These are phyloP conservation scores for Standfussiana lucernea DNA, from an alignment of 2,888 invertebrate species.

Conservation along the genomic window DNA sequence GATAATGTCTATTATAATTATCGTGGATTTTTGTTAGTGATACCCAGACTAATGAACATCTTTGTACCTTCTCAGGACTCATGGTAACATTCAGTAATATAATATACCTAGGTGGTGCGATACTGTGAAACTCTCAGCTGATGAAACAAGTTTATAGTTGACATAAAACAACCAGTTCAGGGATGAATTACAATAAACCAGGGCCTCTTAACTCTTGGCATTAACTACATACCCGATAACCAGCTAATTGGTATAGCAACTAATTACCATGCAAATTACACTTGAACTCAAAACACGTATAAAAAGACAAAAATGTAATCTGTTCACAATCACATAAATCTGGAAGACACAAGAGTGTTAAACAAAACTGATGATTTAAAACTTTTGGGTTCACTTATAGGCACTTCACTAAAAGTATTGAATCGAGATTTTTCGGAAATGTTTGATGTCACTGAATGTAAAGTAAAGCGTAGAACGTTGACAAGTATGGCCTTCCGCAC, in stretches of 20 bases:
- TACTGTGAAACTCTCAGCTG: constrained; percentile 36
- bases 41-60: constrained; percentile 25
- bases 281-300: constrained; percentile 70
- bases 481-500: constrained; percentile 81
- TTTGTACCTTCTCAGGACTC: constrained; percentile 18
- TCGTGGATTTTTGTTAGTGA: constrained; percentile 56
- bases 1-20: no score
- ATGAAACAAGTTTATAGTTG: constrained; percentile 21
- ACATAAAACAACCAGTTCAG: constrained; percentile 7
- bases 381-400: constrained; percentile 17
- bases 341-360: constrained; percentile 13
- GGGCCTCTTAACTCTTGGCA: constrained; percentile 76
- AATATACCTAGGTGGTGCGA: constrained; percentile 15
- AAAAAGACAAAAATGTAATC: constrained; percentile 59
- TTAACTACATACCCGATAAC: constrained; percentile 79
- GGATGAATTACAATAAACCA: constrained; percentile 9
- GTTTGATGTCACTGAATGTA: constrained; percentile 56
- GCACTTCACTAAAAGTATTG: constrained; percentile 43
- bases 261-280: constrained; percentile 81
- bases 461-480: constrained; percentile 56
- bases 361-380: constrained; percentile 22
- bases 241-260: constrained; percentile 73
- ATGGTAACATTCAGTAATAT: constrained; percentile 20
- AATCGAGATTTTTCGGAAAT: constrained; percentile 50
- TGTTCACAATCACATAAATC: constrained; percentile 52